Evolutionary conservation across 92 coral and sea anemone genomes (phyloP), one percentile per base, ranked within the genome.

Genomic region (Zoanthus solanderi): DNA sequence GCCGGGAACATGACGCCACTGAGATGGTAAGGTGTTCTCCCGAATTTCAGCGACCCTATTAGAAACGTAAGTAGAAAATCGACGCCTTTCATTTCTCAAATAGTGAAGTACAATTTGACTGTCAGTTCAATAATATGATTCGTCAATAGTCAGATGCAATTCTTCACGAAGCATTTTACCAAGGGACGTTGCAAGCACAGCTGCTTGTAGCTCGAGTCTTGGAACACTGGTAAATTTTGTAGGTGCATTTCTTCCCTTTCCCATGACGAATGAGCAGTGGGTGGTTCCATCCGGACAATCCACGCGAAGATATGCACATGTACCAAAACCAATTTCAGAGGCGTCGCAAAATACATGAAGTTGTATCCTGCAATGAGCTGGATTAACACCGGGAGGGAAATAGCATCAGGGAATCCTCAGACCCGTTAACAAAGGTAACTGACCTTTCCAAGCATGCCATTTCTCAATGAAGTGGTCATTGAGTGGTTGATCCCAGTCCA

Each of bases 311-410:
- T 90, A 87, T 10, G 95, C 84, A 10, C 66, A 81, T 14, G 86
- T 54, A 15, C 93, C 95, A 69, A 87, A 90, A 0, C 92, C 93
- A 18, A 32, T 73, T 52, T 90, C 92, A 0, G 93, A 93, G 13
- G 96, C 92, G 48, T 93, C 92, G 9, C 89, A 79, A 47, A 93
- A 91, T 69, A 83, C 88, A 73, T 93, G 92, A 11, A 90, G 78
- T 53, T 88, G 89, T 65, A 92, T 8, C 79, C 71, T 78, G 58
- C 90, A 90, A 12, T 45, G 61, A 5, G 78, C 28, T 50, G 76
- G 7, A 79, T 85, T 92, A 2, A 71, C 68, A 0, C 37, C 60
- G 11, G 53, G 93, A 68, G 71, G 88, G 76, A 90, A 87, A 71
- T 90, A 88, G 67, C 91, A 83, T n/a, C 93, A 82, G 17, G 92